Percentiles rank a stretch among this genome's conserved stretches.
These are phyloP conservation scores for Daktulosphaira vitifoliae DNA, from an alignment of 1,140 invertebrate species.

Conservation along the genomic window DNA sequence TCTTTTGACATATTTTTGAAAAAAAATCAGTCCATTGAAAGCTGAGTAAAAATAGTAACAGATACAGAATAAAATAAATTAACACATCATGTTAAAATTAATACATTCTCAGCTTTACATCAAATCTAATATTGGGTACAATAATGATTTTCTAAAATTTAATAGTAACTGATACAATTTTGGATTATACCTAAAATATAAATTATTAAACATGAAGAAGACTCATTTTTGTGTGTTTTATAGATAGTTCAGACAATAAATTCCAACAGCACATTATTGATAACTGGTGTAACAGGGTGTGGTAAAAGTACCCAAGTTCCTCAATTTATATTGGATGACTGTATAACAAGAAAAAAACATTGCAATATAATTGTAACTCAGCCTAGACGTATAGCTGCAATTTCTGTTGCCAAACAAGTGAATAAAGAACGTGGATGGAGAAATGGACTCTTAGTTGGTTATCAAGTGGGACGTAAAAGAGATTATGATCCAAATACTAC, in stretches of 20 bases:
- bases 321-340: slow-evolving; percentile 76
- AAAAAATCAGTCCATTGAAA: no score
- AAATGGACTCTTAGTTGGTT: slow-evolving; percentile 70
- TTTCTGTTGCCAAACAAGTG: slow-evolving; percentile 69
- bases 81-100: no score
- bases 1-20: no score
- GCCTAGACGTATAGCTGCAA: slow-evolving; percentile 74
- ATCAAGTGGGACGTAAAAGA: slow-evolving; percentile 62
- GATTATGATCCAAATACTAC: slow-evolving; percentile 55
- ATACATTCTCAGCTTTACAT: no score
- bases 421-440: slow-evolving; percentile 65
- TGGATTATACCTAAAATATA: no score
- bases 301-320: slow-evolving; percentile 76
- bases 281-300: slow-evolving; percentile 80
- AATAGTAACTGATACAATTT: no score
- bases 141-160: no score
- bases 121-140: no score
- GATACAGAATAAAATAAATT: no score
- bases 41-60: no score
- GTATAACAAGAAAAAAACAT: slow-evolving; percentile 48
- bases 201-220: no score
- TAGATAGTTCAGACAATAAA: slow-evolving; percentile 11
- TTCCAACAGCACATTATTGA: slow-evolving; percentile 49
- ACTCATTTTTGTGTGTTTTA: no score
- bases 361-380: slow-evolving; percentile 84